Percentiles rank a stretch among this genome's conserved stretches.
phyloP scores from a whole-genome alignment of 2,888 invertebrate species.

The Protula sp. region DNA sequence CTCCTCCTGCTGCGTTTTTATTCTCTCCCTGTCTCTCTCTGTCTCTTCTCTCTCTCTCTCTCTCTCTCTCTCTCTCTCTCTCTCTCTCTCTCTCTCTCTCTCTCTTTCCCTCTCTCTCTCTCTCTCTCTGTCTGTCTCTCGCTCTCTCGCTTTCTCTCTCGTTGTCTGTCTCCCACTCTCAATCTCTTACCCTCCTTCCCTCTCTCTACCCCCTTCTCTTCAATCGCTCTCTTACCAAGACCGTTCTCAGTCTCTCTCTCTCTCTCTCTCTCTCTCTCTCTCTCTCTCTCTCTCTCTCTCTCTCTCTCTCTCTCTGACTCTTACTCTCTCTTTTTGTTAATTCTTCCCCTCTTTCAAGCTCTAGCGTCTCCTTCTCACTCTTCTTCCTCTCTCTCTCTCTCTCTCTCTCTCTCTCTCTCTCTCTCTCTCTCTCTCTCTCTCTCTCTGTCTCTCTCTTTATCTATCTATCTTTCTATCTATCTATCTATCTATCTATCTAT shows the following conservation, averaged over 20 bases:
- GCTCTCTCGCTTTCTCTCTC: too few species aligned
- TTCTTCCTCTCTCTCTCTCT: too few species aligned
- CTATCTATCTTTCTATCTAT: too few species aligned
- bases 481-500: too few species aligned
- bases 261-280: background rate
- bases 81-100: background rate
- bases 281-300: background rate
- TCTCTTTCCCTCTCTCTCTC: background rate
- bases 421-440: too few species aligned
- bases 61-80: background rate
- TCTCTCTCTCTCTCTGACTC: background rate
- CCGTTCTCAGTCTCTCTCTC: background rate
- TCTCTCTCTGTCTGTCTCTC: too few species aligned
- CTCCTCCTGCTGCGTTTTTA: background rate
- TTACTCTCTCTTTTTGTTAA: background rate
- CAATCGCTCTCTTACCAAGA: background rate
- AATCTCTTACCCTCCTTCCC: background rate
- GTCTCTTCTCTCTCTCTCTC: too few species aligned
- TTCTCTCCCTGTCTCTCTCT: background rate
- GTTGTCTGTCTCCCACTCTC: background rate
- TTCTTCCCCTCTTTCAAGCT: background rate
- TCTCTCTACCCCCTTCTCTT: background rate
- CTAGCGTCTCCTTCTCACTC: too few species aligned
- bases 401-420: too few species aligned
- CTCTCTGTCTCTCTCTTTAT: too few species aligned